These are phyloP conservation scores for Hyaena hyaena DNA, from an alignment of 2,113 vertebrate species.

Conservation along the genomic window DNA sequence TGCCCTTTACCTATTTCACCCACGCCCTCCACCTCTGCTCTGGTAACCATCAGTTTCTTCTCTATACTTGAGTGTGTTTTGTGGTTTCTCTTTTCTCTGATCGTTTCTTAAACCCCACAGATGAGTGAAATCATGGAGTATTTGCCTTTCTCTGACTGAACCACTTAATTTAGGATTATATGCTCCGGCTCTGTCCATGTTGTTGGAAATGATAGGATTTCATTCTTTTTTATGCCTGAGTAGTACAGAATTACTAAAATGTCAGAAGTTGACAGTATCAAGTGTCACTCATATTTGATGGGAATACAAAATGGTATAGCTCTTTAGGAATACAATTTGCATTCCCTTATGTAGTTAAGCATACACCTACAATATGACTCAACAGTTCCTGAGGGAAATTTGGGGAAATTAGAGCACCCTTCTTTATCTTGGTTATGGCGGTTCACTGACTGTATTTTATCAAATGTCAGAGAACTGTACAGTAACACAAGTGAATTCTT, in stretches of 20 bases:
- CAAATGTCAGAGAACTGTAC: not conserved
- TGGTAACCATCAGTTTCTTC: not conserved
- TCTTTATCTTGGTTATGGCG: not conserved
- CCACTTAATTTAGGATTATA: not conserved
- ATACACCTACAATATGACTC: not conserved
- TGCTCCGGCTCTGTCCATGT: not conserved
- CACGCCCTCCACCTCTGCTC: not conserved
- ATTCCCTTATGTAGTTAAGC: not conserved
- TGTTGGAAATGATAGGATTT: not conserved
- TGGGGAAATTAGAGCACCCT: not conserved
- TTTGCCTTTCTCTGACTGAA: not conserved
- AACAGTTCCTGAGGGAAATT: not conserved
- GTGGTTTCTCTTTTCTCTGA: not conserved
- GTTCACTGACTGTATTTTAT: not conserved
- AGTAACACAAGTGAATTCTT: not conserved
- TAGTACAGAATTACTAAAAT: not conserved
- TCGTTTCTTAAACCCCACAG: not conserved
- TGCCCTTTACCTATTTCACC: not conserved
- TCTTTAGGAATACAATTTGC: not conserved
- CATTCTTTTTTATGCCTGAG: not conserved
- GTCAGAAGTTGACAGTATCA: not conserved
- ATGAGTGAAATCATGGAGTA: not conserved
- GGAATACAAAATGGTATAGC: not conserved
- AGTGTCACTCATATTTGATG: not conserved
- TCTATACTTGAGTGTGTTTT: not conserved